phyloP scores from a whole-genome alignment of 2,888 invertebrate genomes.

The Cryptocephalus primarius region DNA sequence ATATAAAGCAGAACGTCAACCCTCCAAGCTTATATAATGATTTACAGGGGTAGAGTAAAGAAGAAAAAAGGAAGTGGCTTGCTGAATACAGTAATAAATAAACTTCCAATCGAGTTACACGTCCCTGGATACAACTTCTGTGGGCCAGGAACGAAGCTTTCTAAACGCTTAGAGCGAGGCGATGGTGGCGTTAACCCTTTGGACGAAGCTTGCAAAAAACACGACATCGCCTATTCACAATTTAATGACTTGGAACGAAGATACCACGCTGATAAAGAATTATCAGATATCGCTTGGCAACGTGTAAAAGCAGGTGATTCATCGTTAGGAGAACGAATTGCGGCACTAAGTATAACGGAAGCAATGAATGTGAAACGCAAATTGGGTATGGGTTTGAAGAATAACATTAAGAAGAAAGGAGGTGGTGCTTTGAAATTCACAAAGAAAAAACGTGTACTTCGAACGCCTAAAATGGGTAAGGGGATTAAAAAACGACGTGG shows the following conservation, averaged over 20 bases:
- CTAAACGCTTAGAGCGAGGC: background rate
- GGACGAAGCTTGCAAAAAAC: slow-evolving; percentile 1
- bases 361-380: slow-evolving; percentile 22
- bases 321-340: slow-evolving; percentile 17
- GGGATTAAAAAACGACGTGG: background rate
- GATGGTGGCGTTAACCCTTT: slow-evolving; percentile 2
- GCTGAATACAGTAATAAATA: too few relatives aligned
- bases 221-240: slow-evolving; percentile 1
- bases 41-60: too few relatives aligned
- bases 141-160: too few relatives aligned
- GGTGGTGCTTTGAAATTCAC: slow-evolving; percentile 6
- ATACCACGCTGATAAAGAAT: slow-evolving; percentile 19
- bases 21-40: too few relatives aligned
- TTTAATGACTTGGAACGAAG: slow-evolving; percentile 3
- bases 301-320: slow-evolving; percentile 17
- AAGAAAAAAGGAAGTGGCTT: too few relatives aligned
- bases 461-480: slow-evolving; percentile 1
- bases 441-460: too few relatives aligned
- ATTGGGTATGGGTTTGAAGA: slow-evolving; percentile 16
- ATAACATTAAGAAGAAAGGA: background rate
- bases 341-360: slow-evolving; percentile 15
- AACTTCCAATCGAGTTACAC: too few relatives aligned
- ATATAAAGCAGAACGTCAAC: too few relatives aligned
- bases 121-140: too few relatives aligned
- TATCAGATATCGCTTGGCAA: slow-evolving; percentile 19